Evolutionary conservation across 2,888 invertebrate genomes (phyloP), one percentile per base, ranked within the genome.

Genomic region (Epinotia ramella): DNA sequence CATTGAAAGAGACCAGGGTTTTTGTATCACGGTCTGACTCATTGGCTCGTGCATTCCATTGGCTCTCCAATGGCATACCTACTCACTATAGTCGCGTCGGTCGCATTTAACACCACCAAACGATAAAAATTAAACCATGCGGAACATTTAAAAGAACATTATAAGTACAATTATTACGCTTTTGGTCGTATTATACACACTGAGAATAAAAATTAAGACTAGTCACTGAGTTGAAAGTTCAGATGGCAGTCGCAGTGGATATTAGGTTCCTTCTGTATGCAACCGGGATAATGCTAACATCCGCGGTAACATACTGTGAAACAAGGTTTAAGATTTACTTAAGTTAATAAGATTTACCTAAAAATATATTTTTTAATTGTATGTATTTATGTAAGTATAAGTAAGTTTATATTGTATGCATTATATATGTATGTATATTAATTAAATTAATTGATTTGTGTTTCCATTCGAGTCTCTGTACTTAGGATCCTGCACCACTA

Each of bases 1-100:
- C 53, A 53, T 53, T 53, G n/a, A 53, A 53, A 53, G 53, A n/a
- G 53, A 53, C n/a, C 53, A 53, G 53, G 53, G 53, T 53, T 53
- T 33, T 53, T 53, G 53, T 53, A 53, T 53, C 53, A n/a, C 53
- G 53, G 53, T n/a, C 53, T 53, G 53, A 53, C 53, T 53, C 53
- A 16, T 53, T 53, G 53, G 53, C 53, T 53, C n/a, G 53, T 53
- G n/a, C 53, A 53, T 53, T 53, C 53, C 53, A 4, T 53, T n/a
- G 53, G 53, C 7, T 53, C 53, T 53, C 53, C 53, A 53, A 53
- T 53, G 16, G 53, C 53, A 53, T 28, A 28, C 24, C 24, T 53
- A 53, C n/a, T 53, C 53, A n/a, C 53, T 16, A 49, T 49, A 49
- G 49, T 49, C 16, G 16, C 49, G 49, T 49, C 49, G 5, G 49